Conservation (phyloP, 2,888 invertebrate genomes). For the Protodeltote pygarga region DNA sequence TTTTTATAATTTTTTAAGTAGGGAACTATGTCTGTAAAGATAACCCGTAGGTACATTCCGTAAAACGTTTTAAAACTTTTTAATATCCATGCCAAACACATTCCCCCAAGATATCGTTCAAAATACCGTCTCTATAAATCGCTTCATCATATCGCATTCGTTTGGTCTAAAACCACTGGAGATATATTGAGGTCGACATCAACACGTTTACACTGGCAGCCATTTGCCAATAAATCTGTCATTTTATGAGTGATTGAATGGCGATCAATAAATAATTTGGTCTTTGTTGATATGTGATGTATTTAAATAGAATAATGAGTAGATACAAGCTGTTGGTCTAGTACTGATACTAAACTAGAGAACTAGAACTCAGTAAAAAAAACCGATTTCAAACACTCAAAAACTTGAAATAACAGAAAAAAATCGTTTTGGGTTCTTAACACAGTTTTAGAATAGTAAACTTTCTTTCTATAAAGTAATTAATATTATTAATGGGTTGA, state of each 20-base stretch:
- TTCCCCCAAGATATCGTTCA: not conserved
- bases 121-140: too few relatives aligned
- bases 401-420: not conserved
- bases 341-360: too few relatives aligned
- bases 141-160: too few relatives aligned
- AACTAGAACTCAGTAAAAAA: too few relatives aligned
- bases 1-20: too few relatives aligned
- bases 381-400: too few relatives aligned
- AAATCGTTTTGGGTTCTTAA: not conserved
- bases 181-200: conserved; percentile 24
- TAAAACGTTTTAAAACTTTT: conserved; percentile 4
- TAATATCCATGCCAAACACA: conserved; percentile 2
- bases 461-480: not conserved
- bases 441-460: not conserved
- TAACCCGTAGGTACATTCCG: too few relatives aligned
- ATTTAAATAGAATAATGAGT: too few relatives aligned
- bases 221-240: conserved; percentile 49
- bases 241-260: conserved; percentile 28
- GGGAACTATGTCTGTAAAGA: too few relatives aligned
- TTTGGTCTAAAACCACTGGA: conserved; percentile 11
- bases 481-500: not conserved
- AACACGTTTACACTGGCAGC: conserved; percentile 33
- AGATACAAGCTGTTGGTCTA: too few relatives aligned
- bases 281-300: conserved; percentile 13
- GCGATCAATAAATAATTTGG: too few relatives aligned